These are phyloP conservation scores for Sinodicranocentrus sp. DNA, from an alignment of 2,888 invertebrate genomes.

Conservation along the genomic window DNA sequence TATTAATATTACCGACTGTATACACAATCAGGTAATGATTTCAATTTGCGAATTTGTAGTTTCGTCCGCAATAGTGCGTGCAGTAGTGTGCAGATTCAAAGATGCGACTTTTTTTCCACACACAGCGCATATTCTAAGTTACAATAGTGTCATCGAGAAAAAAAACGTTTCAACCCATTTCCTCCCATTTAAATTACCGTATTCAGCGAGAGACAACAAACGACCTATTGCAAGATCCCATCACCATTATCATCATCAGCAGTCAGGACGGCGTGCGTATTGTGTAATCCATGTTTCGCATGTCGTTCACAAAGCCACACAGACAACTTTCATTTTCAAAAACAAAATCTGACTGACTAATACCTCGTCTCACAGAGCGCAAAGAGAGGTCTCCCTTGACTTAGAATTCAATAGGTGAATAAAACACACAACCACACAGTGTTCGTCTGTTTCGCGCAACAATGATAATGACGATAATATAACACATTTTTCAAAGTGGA, in stretches of 20 bases:
- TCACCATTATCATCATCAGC: constrained; percentile 22
- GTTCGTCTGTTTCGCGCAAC: too few species aligned
- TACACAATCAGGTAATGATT: too few species aligned
- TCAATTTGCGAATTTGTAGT: too few species aligned
- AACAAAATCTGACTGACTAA: constrained; percentile 33
- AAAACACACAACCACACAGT: too few species aligned
- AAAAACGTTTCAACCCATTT: constrained; percentile 46
- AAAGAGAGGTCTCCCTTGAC: constrained; percentile 34
- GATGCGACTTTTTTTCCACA: too few species aligned
- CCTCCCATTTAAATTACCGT: constrained; percentile 41
- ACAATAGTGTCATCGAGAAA: constrained; percentile 44
- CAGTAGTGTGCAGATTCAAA: too few species aligned
- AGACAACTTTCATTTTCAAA: constrained; percentile 74
- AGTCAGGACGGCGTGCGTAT: constrained; percentile 13
- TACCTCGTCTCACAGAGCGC: not conserved
- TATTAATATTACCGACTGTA: too few species aligned
- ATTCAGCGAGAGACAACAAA: constrained; percentile 19
- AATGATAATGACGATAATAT: constrained; percentile 3
- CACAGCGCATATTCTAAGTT: not conserved
- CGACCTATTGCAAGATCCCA: constrained; percentile 29
- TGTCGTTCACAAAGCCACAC: constrained; percentile 26
- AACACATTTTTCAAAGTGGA: constrained; percentile 1
- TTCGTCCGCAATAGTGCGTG: too few species aligned
- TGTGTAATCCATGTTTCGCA: constrained; percentile 46
- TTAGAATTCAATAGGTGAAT: constrained; percentile 16